Evolutionary conservation across 2,888 invertebrate species (phyloP).

Genomic region (Euplexia lucipara): DNA sequence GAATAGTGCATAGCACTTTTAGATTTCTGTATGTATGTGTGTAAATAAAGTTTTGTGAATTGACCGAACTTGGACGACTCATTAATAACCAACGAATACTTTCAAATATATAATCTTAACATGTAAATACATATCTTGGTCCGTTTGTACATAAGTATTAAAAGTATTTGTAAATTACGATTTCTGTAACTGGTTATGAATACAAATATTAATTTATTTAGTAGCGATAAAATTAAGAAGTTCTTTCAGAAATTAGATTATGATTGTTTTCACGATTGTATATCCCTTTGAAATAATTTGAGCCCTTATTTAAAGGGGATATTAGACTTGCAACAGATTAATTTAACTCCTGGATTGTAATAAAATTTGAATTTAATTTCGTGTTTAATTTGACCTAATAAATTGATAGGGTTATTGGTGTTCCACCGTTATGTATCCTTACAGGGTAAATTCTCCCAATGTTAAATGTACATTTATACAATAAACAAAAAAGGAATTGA

Average conservation of each 20-base stretch:
- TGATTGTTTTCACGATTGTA: conserved; percentile 69
- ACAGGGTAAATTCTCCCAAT: too few species aligned
- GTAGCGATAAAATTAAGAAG: conserved; percentile 60
- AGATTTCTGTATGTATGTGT: conserved; percentile 65
- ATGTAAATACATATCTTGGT: conserved; percentile 83
- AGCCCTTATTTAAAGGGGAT: conserved; percentile 91
- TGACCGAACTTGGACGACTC: conserved; percentile 73
- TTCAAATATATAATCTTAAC: conserved; percentile 68
- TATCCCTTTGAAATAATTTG: conserved; percentile 90
- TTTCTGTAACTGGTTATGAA: conserved; percentile 61
- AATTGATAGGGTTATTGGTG: too few species aligned
- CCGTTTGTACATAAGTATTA: conserved; percentile 75
- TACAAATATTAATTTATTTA: conserved; percentile 55
- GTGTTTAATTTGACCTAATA: conserved; percentile 44
- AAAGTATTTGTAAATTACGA: conserved; percentile 68
- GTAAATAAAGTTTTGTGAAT: conserved; percentile 73
- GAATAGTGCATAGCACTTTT: conserved; percentile 82
- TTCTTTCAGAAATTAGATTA: conserved; percentile 59
- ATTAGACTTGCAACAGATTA: conserved; percentile 74
- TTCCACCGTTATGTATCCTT: too few species aligned
- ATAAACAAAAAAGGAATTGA: too few species aligned
- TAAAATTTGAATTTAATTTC: conserved; percentile 70
- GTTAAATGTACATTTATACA: too few species aligned
- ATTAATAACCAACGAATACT: conserved; percentile 77
- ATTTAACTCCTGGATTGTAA: conserved; percentile 71